Conservation (phyloP, 2,888 invertebrate species). For the Matsumyia berberina region DNA sequence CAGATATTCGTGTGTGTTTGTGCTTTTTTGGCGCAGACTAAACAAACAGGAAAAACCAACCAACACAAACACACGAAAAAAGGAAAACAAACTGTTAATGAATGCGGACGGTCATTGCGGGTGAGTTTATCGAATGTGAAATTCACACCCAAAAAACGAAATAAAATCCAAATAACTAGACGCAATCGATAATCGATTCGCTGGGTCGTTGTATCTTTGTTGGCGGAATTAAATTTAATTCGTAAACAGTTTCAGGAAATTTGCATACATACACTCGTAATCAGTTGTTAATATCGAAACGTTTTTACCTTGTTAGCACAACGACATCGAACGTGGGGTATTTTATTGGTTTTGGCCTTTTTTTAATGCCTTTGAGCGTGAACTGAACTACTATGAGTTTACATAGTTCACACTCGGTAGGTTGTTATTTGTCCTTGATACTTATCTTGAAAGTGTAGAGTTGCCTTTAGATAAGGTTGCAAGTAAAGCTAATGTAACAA, state of each 20-base stretch:
- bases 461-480: too few relatives aligned
- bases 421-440: too few relatives aligned
- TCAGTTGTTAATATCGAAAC: neutral
- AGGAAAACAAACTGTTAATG: neutral
- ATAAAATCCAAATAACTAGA: neutral
- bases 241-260: constrained; percentile 9
- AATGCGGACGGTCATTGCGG: constrained; percentile 1
- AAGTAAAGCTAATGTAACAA: too few relatives aligned
- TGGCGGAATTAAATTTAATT: constrained; percentile 7
- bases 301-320: neutral
- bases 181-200: constrained; percentile 23
- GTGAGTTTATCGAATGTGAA: constrained; percentile 23
- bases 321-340: too few relatives aligned
- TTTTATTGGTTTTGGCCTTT: too few relatives aligned
- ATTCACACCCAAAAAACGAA: constrained; percentile 12
- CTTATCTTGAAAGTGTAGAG: too few relatives aligned
- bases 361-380: too few relatives aligned
- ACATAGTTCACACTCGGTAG: too few relatives aligned
- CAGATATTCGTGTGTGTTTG: neutral
- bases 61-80: neutral
- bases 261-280: too few relatives aligned
- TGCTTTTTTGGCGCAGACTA: constrained; percentile 6
- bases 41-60: constrained; percentile 9
- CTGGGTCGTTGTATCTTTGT: constrained; percentile 13
- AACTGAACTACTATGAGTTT: too few relatives aligned